Percentiles rank a stretch among this genome's conserved stretches.
These are phyloP conservation scores for Caenorhabditis afra DNA, from an alignment of 2,888 invertebrate species.

Conservation along the genomic window DNA sequence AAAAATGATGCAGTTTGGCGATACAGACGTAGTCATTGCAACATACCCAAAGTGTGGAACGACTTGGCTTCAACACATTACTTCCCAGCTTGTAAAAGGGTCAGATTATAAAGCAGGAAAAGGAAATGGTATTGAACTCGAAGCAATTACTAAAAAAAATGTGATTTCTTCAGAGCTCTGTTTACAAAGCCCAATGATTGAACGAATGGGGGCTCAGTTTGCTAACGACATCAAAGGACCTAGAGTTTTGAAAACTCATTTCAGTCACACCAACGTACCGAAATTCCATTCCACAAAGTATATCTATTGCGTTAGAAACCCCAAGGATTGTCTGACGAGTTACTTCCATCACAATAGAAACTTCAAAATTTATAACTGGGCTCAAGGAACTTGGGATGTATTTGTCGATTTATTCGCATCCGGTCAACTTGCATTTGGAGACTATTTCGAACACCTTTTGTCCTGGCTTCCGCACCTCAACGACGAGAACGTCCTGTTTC, in stretches of 20 bases:
- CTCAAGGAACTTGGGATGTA: slow-evolving; percentile 72
- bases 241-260: slow-evolving; percentile 79
- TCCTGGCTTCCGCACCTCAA: slow-evolving; percentile 73
- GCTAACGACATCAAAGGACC: slow-evolving; percentile 73
- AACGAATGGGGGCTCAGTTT: slow-evolving; percentile 78
- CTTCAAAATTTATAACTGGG: slow-evolving; percentile 79
- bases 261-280: slow-evolving; percentile 75
- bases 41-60: slow-evolving; percentile 81
- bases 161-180: slow-evolving; percentile 73
- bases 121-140: slow-evolving; percentile 62
- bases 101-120: slow-evolving; percentile 60
- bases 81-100: slow-evolving; percentile 73
- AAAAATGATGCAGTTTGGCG: slow-evolving; percentile 70
- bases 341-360: slow-evolving; percentile 76
- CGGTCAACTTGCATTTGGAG: slow-evolving; percentile 76
- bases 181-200: slow-evolving; percentile 79
- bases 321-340: slow-evolving; percentile 78
- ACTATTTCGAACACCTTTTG: slow-evolving; percentile 77
- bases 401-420: slow-evolving; percentile 78
- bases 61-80: slow-evolving; percentile 80
- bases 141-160: background rate
- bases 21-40: slow-evolving; percentile 78
- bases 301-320: slow-evolving; percentile 79
- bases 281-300: slow-evolving; percentile 77
- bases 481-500: slow-evolving; percentile 76